Conservation (phyloP, 2,888 invertebrate genomes). For the Pyralis farinalis region DNA sequence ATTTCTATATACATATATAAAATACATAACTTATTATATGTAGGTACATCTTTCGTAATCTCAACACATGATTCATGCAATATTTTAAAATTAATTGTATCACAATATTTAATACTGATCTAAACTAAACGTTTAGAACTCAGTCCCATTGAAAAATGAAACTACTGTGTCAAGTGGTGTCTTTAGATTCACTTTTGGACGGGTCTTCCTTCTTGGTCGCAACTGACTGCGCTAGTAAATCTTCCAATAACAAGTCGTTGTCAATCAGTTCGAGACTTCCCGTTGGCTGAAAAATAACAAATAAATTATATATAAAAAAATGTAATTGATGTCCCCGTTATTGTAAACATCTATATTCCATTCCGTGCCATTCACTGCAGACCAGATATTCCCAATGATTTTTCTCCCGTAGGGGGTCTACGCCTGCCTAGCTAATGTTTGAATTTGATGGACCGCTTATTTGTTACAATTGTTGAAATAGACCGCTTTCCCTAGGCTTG, state of each 20-base stretch:
- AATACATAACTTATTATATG: conserved; percentile 5
- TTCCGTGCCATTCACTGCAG: too few species aligned
- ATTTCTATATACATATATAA: conserved; percentile 3
- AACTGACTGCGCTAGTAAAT: conserved; percentile 56
- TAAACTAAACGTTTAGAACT: conserved; percentile 33
- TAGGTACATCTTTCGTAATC: not conserved
- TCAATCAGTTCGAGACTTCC: conserved; percentile 64
- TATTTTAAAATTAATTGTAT: conserved; percentile 38
- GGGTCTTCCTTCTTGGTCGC: conserved; percentile 48
- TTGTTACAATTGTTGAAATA: too few species aligned
- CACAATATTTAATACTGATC: conserved; percentile 68
- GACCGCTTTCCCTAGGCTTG: too few species aligned
- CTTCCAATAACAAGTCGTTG: conserved; percentile 66
- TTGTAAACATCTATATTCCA: too few species aligned
- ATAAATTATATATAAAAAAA: conserved; percentile 7
- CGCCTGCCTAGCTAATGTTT: too few species aligned
- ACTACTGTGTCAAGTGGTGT: conserved; percentile 60
- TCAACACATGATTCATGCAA: conserved; percentile 23
- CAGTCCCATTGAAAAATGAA: conserved; percentile 60
- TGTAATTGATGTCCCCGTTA: not conserved
- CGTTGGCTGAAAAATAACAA: conserved; percentile 46
- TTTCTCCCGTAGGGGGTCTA: too few species aligned
- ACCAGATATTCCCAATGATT: too few species aligned
- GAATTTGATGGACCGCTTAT: too few species aligned
- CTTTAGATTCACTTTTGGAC: conserved; percentile 40